A percentile compares a stretch with the other conserved stretches of the same genome.
Conservation (phyloP, 2,797 vertebrate species). For the Thamnophis elegans region DNA sequence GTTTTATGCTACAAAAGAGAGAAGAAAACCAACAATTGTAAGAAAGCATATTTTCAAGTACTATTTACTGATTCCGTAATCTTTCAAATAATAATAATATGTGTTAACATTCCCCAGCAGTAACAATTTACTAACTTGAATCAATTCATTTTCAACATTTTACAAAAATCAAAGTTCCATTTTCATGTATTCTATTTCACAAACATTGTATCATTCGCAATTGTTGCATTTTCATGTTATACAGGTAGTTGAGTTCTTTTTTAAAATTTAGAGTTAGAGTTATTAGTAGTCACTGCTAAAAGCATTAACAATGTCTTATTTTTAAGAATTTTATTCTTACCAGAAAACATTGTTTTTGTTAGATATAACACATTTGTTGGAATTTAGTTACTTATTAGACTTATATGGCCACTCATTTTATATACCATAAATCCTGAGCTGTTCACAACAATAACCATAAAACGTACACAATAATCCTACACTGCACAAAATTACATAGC, state of each 20-base stretch:
- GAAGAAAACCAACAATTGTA: neutral
- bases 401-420: neutral
- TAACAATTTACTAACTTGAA: neutral
- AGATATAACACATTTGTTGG: neutral
- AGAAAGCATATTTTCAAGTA: neutral
- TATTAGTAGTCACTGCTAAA: neutral
- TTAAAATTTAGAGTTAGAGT: neutral
- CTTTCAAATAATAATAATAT: neutral
- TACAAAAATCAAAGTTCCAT: neutral
- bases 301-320: neutral
- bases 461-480: neutral
- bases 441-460: neutral
- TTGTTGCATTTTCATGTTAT: neutral
- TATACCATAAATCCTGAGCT: neutral
- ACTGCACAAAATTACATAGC: neutral
- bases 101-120: neutral
- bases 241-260: neutral
- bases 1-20: neutral
- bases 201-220: neutral
- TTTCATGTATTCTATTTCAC: neutral
- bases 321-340: neutral
- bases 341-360: neutral
- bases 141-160: neutral
- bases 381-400: neutral
- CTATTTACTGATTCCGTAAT: neutral